Conservation (phyloP, 2,888 invertebrate genomes). For the Brachylomia viminalis region DNA sequence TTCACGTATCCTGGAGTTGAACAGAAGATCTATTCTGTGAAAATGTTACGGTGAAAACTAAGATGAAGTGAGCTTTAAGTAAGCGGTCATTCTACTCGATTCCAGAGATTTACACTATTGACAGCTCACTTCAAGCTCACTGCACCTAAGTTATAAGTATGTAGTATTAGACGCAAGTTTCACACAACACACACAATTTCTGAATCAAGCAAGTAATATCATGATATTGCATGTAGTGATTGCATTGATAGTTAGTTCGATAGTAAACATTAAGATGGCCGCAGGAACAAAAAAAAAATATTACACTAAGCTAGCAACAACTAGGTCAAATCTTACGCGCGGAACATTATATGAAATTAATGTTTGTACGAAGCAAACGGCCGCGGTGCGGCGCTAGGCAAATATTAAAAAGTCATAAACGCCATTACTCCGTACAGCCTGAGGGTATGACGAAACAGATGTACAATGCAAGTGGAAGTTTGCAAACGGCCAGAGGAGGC, state of each 20-base stretch:
- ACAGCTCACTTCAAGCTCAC: background rate
- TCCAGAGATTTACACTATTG: background rate
- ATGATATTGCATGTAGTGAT: background rate
- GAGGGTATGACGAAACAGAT: slow-evolving; percentile 53
- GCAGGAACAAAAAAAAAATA: background rate
- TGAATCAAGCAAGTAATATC: background rate
- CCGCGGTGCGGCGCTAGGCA: too few species aligned
- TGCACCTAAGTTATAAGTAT: background rate
- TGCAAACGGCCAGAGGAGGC: slow-evolving; percentile 38
- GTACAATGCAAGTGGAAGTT: slow-evolving; percentile 47
- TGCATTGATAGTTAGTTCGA: too few species aligned
- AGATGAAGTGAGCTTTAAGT: background rate
- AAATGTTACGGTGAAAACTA: too few species aligned
- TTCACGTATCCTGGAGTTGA: background rate
- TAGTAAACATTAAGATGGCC: background rate
- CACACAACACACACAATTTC: background rate
- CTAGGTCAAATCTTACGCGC: background rate
- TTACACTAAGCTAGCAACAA: background rate
- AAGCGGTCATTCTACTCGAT: background rate
- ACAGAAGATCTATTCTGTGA: background rate
- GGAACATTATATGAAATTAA: background rate
- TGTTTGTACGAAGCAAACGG: slow-evolving; percentile 11
- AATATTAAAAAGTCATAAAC: slow-evolving; percentile 36
- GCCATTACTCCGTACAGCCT: slow-evolving; percentile 21
- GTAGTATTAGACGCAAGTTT: background rate